Percentiles rank a stretch among this genome's conserved stretches.
These are phyloP conservation scores for Paracanthobrama guichenoti DNA, from an alignment of 2,113 vertebrate genomes.

Conservation along the genomic window DNA sequence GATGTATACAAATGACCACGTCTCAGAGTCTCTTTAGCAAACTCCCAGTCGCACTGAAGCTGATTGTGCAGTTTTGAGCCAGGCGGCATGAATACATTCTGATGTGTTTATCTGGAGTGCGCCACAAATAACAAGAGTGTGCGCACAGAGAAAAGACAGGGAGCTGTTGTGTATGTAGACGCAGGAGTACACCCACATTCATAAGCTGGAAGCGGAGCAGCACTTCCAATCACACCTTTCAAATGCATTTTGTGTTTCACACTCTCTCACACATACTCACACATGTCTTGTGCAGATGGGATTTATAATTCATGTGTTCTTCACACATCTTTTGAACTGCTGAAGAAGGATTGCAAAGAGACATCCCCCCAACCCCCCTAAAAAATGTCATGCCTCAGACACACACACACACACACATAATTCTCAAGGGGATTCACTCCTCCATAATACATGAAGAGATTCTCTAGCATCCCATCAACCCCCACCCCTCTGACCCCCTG, in stretches of 20 bases:
- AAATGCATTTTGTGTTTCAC: conserved; percentile 46
- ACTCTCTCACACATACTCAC: conserved; percentile 50
- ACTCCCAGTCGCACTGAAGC: not conserved
- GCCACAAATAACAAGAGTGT: conserved; percentile 8
- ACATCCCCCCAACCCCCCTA: not conserved
- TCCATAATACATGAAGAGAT: conserved; percentile 64
- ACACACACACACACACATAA: conserved; percentile 19
- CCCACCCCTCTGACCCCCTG: conserved; percentile 19
- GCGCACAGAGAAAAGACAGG: not conserved
- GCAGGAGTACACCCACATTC: conserved; percentile 1
- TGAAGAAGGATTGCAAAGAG: conserved; percentile 53
- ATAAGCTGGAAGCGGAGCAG: conserved; percentile 1
- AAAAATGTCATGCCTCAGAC: conserved; percentile 15
- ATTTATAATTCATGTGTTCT: conserved; percentile 69
- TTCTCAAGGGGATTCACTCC: conserved; percentile 26
- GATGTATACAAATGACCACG: conserved; percentile 26
- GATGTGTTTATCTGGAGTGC: conserved; percentile 15
- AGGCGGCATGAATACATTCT: conserved; percentile 7
- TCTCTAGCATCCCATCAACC: conserved; percentile 49
- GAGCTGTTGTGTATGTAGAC: conserved; percentile 16
- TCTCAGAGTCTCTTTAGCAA: conserved; percentile 35
- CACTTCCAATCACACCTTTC: conserved; percentile 44
- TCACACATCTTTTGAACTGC: conserved; percentile 66
- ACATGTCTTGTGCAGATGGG: conserved; percentile 47
- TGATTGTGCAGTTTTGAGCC: conserved; percentile 33